These are phyloP conservation scores for Meganola albula DNA, from an alignment of 2,888 invertebrate genomes.

Conservation along the genomic window DNA sequence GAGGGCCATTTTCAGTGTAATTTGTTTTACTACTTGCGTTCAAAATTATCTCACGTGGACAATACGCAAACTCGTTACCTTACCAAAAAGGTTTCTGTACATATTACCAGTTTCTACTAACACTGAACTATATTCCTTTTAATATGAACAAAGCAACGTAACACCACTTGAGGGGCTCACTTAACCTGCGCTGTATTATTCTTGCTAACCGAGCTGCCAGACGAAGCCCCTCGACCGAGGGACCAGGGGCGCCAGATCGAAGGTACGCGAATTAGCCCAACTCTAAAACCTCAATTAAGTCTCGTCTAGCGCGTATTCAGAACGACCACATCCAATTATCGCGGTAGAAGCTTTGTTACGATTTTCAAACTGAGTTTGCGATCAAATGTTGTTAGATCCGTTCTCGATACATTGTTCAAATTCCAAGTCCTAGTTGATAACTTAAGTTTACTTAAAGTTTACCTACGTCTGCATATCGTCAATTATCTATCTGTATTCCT, in stretches of 20 bases:
- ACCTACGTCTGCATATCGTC: too few relatives aligned
- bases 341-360: constrained; percentile 69
- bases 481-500: too few relatives aligned
- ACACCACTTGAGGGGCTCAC: constrained; percentile 50
- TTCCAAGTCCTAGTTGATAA: constrained; percentile 32
- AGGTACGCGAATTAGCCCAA: constrained; percentile 75
- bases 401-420: constrained; percentile 36
- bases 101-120: constrained; percentile 6
- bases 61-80: too few relatives aligned
- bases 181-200: constrained; percentile 60
- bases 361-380: constrained; percentile 44
- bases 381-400: constrained; percentile 32
- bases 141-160: constrained; percentile 38
- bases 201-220: constrained; percentile 48
- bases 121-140: constrained; percentile 8
- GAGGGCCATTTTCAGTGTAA: constrained; percentile 32
- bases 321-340: constrained; percentile 75
- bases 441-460: constrained; percentile 31
- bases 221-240: constrained; percentile 55
- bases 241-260: constrained; percentile 56
- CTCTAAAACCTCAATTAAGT: constrained; percentile 78
- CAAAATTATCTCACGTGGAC: too few relatives aligned
- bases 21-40: constrained; percentile 18
- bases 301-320: constrained; percentile 74
- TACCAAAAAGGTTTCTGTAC: too few relatives aligned